Evolutionary conservation across 2,888 invertebrate species (phyloP).

Genomic region (Drosophila peninsularis): DNA sequence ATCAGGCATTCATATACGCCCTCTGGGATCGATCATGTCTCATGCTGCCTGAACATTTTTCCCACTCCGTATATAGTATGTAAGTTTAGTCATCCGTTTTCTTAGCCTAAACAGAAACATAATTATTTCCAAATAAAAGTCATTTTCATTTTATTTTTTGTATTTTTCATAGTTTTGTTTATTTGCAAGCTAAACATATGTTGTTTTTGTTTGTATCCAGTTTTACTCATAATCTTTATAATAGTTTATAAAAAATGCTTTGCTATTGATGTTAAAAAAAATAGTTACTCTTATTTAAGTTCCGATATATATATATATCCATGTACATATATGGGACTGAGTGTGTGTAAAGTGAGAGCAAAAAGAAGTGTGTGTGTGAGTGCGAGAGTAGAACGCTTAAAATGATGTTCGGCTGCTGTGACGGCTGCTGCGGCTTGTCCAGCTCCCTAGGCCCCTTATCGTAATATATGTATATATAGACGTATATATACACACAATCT

Average conservation of each 20-base stretch:
- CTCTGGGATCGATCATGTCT: not conserved
- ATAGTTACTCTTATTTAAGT: constrained; percentile 53
- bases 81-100: too few species aligned
- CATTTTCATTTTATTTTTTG: constrained; percentile 4
- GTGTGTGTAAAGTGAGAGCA: constrained; percentile 27
- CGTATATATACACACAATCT: constrained; percentile 17
- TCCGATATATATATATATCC: constrained; percentile 47
- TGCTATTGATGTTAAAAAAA: constrained; percentile 60
- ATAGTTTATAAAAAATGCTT: constrained; percentile 72
- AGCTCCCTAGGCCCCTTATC: constrained; percentile 43
- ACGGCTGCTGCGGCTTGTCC: constrained; percentile 15
- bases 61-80: too few species aligned
- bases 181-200: constrained; percentile 72
- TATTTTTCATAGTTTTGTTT: constrained; percentile 55
- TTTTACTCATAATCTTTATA: constrained; percentile 67
- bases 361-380: constrained; percentile 22
- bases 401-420: constrained; percentile 25
- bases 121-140: constrained; percentile 8
- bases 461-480: constrained; percentile 24
- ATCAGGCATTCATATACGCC: not conserved
- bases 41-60: not conserved
- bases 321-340: constrained; percentile 32
- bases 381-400: constrained; percentile 38
- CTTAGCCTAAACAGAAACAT: too few species aligned
- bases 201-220: constrained; percentile 46